Evolutionary conservation across 2,888 invertebrate species (phyloP), one percentile per base, ranked within the genome.

Genomic region (Choristoneura rosaceana): DNA sequence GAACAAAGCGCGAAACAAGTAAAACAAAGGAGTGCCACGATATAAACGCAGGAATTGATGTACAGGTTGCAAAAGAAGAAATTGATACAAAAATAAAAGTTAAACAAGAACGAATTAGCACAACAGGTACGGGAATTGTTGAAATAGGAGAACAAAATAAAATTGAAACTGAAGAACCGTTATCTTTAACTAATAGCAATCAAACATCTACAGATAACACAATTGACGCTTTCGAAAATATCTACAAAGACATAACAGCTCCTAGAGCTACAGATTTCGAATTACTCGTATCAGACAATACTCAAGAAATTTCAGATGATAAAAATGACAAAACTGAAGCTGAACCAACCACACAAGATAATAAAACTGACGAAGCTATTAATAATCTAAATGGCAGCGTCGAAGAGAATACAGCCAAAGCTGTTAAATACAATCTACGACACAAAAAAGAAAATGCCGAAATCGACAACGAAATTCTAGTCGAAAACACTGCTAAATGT

Each of bases 231-330:
- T 94, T 93, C 69, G 93, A 93, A 75, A 90, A 89, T 33, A 87
- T 93, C 45, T 93, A 85, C 75, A 92, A 90, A 78, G 82, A 92
- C 64, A 76, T 92, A 58, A 82, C 90, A 34, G 77, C 77, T n/a
- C 83, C 89, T 1, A 86, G 90, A 74, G 85, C 85, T 25, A 91
- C 93, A 0, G 90, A 93, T 76, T 94, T 94, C 41, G 93, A 94
- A 5, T 68, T 89, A 55, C 78, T 93, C 2, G 74, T 88, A 1
- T 74, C 84, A 2, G 84, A 86, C 41, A 70, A 68, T 70, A 74
- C 58, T 52, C 50, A 61, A 25, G 69, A 75, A 47, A 70, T 76
- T 4, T 71, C 69, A 7, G 76, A 74, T 41, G 71, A 43, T 12
- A 71, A 74, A n/a, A 64, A 43, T 15, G 75, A 76, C 76, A 67